These are phyloP conservation scores for Hirudinaria manillensis DNA, from an alignment of 2,888 invertebrate species.

Conservation along the genomic window DNA sequence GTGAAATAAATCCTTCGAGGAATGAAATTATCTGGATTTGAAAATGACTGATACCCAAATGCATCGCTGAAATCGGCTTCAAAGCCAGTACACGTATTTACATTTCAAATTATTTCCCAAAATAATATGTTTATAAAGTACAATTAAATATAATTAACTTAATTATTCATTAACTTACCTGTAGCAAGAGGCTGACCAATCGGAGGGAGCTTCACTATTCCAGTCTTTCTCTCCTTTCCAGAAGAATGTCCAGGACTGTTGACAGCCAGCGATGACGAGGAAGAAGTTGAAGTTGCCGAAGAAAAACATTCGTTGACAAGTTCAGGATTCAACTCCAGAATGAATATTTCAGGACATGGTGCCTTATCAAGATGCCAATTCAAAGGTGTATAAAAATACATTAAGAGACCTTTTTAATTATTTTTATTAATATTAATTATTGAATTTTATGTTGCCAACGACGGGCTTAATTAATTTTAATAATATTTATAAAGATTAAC, in stretches of 20 bases:
- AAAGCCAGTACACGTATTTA: too few species aligned
- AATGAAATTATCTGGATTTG: too few species aligned
- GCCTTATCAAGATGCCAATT: slow-evolving; percentile 38
- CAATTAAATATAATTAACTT: too few species aligned
- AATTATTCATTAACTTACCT: too few species aligned
- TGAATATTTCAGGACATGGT: slow-evolving; percentile 48
- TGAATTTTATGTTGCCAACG: too few species aligned
- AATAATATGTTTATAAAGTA: too few species aligned
- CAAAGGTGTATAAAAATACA: neutral
- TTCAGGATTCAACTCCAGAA: slow-evolving; percentile 43
- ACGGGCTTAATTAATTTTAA: too few species aligned
- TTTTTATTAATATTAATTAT: too few species aligned
- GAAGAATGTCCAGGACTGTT: neutral
- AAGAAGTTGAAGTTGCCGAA: neutral
- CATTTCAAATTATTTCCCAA: too few species aligned
- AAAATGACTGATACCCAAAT: too few species aligned
- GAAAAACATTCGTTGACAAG: neutral
- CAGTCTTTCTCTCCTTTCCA: slow-evolving; percentile 4
- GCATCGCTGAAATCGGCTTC: too few species aligned
- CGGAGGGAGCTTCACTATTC: neutral
- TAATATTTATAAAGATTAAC: neutral
- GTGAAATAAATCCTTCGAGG: too few species aligned
- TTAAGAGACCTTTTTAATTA: neutral
- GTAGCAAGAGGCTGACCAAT: neutral
- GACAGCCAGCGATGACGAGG: neutral